Base-by-base conservation (phyloP, 2,797 vertebrate genomes). In the Xiphorhynchus erythropygius region DNA sequence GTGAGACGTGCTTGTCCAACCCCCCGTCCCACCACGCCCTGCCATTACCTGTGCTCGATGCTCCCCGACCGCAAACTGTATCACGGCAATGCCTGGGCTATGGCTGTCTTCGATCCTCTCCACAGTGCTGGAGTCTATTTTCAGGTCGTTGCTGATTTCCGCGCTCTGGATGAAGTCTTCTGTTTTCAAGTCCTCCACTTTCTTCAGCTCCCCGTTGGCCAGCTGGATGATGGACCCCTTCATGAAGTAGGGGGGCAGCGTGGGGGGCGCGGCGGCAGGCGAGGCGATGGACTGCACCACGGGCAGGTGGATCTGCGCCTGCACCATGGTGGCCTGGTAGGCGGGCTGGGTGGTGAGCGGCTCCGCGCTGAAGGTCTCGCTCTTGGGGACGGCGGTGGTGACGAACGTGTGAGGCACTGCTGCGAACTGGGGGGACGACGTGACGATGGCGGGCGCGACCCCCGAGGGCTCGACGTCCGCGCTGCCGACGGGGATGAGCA, bases 101-200 rank as follows among this genome's bases (percentile, higher is more conserved):
- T 98, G 99, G 98, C 99, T 98, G 90, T 98, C 98, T 80, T 99
- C 99, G 5, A 99, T 99, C 93, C 99, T 98, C 98, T 99, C 99
- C 97, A 99, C 99, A 3, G 99, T 99, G 98, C 99, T 99, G 57
- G 99, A 99, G 98, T 99, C 99, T 52, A 99, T 99, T 98, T 99
- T 99, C 96, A 99, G 98, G 96, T 99, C 99, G 2, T 97, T 99
- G 98, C 99, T 99, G 56, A 99, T 99, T 97, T 99, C 99, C 0
- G 99, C 99, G 2, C 99, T 99, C 98, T 99, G 99, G 91, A 99
- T 99, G 98, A 99, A 99, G 98, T 99, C 99, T 95, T 99, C 99
- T 0, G 99, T 99, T 98, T 99, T 99, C 70, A 99, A 98, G 97
- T 99, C 99, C 97, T 99, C 99, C 84, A 99, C 99, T 11, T 99